Percentiles rank a stretch among this genome's conserved stretches.
phyloP scores from a whole-genome alignment of 2,113 vertebrate genomes.

The Orycteropus afer region DNA sequence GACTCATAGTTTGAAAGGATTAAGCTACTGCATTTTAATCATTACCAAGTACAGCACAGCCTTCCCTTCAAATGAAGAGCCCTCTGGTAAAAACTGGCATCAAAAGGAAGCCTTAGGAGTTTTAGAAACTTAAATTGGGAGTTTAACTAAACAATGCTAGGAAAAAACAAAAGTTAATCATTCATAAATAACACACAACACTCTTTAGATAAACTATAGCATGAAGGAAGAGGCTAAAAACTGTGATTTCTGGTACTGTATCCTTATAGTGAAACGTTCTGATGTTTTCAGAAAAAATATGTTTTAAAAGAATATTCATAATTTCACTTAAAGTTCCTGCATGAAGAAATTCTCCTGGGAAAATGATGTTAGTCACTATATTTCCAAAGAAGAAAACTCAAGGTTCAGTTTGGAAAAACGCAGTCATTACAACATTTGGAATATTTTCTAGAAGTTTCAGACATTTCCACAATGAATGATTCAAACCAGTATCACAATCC shows the following conservation, averaged over 20 bases:
- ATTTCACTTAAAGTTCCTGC: neutral
- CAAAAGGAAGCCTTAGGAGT: neutral
- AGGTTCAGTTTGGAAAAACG: neutral
- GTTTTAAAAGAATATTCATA: neutral
- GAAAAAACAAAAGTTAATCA: constrained; percentile 35
- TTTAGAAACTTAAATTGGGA: constrained; percentile 7
- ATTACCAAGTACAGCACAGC: neutral
- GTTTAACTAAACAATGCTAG: neutral
- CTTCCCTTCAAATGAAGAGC: constrained; percentile 16
- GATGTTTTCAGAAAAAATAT: constrained; percentile 4
- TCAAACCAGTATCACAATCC: neutral
- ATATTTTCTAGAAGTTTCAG: constrained; percentile 2
- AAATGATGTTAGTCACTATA: neutral
- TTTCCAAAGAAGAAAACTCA: neutral
- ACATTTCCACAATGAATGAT: neutral
- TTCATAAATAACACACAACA: neutral
- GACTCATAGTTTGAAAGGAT: constrained; percentile 22
- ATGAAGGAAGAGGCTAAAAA: constrained; percentile 23
- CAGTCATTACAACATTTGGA: neutral
- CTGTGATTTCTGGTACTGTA: neutral
- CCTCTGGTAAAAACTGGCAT: neutral
- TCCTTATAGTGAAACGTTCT: neutral
- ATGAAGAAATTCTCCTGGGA: neutral
- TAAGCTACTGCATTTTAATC: neutral
- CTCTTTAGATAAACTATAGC: neutral